A percentile compares a stretch with the other conserved stretches of the same genome.
Evolutionary conservation across 2,113 vertebrate genomes (phyloP).

Genomic region (Spermophilus dauricus): DNA sequence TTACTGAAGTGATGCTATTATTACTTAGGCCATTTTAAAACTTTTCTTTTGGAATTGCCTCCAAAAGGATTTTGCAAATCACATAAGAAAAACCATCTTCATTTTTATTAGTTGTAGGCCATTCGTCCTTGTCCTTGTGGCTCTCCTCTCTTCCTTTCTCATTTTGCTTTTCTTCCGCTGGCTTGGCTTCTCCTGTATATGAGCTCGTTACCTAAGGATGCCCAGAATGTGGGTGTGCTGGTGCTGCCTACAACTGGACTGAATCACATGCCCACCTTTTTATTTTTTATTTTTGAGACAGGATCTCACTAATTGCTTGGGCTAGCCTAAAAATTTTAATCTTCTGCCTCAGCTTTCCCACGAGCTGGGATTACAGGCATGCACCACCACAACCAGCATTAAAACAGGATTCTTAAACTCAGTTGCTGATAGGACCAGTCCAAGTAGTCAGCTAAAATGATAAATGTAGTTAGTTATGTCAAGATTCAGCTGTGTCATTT

Average conservation of each 20-base stretch:
- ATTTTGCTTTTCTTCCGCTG: conserved; percentile 1
- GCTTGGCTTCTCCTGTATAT: neutral
- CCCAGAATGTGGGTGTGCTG: neutral
- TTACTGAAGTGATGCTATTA: neutral
- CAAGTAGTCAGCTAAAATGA: neutral
- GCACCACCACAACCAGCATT: neutral
- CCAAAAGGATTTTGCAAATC: conserved; percentile 13
- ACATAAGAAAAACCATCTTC: neutral
- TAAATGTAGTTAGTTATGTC: neutral
- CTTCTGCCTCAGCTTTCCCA: no score
- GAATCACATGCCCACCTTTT: no score
- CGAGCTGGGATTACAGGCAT: no score
- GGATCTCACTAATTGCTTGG: no score
- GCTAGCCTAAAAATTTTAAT: no score
- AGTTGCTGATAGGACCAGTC: neutral
- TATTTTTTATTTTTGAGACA: no score
- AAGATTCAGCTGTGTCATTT: neutral
- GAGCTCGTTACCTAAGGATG: neutral
- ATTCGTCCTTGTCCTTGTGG: neutral
- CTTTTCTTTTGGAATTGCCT: conserved; percentile 23
- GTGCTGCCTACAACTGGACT: neutral
- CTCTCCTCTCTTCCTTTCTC: neutral
- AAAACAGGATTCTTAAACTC: conserved; percentile 29
- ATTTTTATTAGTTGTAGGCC: neutral
- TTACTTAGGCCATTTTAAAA: conserved; percentile 47